phyloP scores from a whole-genome alignment of 2,797 vertebrate species.

The Argentina silus region DNA sequence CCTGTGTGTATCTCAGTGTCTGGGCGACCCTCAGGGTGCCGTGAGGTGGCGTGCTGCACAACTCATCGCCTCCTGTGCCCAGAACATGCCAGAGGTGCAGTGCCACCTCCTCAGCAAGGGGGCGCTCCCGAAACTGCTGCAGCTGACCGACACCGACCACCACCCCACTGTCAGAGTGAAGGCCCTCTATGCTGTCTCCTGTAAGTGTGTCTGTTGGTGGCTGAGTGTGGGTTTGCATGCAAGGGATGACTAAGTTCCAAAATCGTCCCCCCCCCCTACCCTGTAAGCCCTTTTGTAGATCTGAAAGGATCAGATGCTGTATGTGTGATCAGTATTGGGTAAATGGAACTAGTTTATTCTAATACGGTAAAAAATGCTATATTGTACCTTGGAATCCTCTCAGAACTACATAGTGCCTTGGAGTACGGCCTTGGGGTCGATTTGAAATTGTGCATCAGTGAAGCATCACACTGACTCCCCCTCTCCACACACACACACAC shows the following conservation, averaged over 20 bases:
- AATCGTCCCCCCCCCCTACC: neutral
- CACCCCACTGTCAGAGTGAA: constrained; percentile 83
- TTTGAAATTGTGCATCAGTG: no score
- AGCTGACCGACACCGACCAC: constrained; percentile 82
- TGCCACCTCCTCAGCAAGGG: constrained; percentile 80
- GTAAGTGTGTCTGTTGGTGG: constrained; percentile 75
- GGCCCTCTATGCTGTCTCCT: constrained; percentile 89
- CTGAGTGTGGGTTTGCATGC: neutral
- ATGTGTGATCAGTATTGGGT: no score
- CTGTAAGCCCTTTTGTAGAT: no score
- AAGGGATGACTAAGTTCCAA: neutral
- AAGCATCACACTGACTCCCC: no score
- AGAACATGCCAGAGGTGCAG: constrained; percentile 90
- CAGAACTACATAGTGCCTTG: no score
- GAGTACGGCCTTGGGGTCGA: no score
- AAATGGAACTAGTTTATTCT: no score
- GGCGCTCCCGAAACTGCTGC: constrained; percentile 81
- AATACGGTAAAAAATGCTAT: no score
- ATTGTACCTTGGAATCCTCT: no score
- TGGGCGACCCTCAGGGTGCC: constrained; percentile 77
- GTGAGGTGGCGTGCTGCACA: constrained; percentile 87
- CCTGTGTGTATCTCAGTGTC: constrained; percentile 79
- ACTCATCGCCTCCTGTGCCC: constrained; percentile 86
- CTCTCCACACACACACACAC: no score
- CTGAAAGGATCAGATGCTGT: no score